These are phyloP conservation scores for Asteroscopus sphinx DNA, from an alignment of 2,888 invertebrate genomes.

Conservation along the genomic window DNA sequence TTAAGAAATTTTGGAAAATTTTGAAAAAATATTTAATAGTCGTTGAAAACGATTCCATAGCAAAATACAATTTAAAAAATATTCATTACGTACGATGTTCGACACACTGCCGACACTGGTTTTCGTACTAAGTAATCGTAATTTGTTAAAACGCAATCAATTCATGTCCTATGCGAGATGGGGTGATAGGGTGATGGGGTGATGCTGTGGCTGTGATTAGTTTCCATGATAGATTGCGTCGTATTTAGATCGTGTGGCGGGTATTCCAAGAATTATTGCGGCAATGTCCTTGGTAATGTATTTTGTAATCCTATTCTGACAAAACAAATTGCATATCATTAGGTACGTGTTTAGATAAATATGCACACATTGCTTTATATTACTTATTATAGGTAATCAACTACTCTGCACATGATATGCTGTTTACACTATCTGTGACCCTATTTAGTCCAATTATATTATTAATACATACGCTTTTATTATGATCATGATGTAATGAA, in stretches of 20 bases:
- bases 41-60: too few species aligned
- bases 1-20: too few species aligned
- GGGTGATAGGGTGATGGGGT: too few species aligned
- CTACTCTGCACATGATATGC: constrained; percentile 48
- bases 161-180: constrained; percentile 1
- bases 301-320: constrained; percentile 8
- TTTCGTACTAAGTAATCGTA: too few species aligned
- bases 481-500: background rate
- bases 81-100: too few species aligned
- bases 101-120: too few species aligned
- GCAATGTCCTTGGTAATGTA: constrained; percentile 1
- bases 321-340: constrained; percentile 34
- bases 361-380: constrained; percentile 28
- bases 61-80: too few species aligned
- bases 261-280: constrained; percentile 21
- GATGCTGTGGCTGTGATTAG: too few species aligned
- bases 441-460: constrained; percentile 38
- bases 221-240: constrained; percentile 40
- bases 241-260: constrained; percentile 17
- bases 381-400: constrained; percentile 29
- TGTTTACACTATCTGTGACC: constrained; percentile 60
- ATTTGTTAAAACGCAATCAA: constrained; percentile 2
- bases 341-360: constrained; percentile 33
- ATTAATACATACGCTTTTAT: constrained; percentile 14
- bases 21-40: too few species aligned